Evolutionary conservation across 2,113 vertebrate genomes (phyloP).

Genomic region (Chaenocephalus aceratus): DNA sequence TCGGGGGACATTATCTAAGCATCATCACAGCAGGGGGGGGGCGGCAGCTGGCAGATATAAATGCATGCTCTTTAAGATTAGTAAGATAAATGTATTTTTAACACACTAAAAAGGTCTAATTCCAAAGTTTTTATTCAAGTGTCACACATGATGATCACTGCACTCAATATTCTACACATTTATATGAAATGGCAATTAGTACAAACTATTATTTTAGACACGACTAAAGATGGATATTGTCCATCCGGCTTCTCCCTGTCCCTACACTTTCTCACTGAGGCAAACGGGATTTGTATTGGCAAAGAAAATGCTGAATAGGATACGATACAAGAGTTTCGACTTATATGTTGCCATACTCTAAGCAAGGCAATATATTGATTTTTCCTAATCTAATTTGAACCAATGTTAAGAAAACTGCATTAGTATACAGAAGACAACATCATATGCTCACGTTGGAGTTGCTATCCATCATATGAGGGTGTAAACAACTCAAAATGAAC

Average conservation of each 20-base stretch:
- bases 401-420: no score
- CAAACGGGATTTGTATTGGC: neutral
- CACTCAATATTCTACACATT: neutral
- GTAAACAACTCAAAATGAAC: no score
- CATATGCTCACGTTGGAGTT: no score
- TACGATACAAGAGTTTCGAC: no score
- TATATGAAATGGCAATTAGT: neutral
- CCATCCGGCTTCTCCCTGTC: neutral
- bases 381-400: no score
- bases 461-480: no score
- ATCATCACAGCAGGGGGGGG: constrained; percentile 1
- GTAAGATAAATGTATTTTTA: neutral
- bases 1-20: constrained; percentile 13
- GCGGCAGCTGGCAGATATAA: neutral
- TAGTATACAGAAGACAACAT: no score
- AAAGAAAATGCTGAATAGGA: no score
- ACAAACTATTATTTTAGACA: neutral
- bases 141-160: neutral
- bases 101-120: neutral
- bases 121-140: neutral
- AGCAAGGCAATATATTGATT: no score
- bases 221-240: neutral
- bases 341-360: no score
- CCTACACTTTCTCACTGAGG: neutral
- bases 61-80: neutral